Evolutionary conservation across 2,113 vertebrate genomes (phyloP).

Genomic region (Sylvilagus bachmani): DNA sequence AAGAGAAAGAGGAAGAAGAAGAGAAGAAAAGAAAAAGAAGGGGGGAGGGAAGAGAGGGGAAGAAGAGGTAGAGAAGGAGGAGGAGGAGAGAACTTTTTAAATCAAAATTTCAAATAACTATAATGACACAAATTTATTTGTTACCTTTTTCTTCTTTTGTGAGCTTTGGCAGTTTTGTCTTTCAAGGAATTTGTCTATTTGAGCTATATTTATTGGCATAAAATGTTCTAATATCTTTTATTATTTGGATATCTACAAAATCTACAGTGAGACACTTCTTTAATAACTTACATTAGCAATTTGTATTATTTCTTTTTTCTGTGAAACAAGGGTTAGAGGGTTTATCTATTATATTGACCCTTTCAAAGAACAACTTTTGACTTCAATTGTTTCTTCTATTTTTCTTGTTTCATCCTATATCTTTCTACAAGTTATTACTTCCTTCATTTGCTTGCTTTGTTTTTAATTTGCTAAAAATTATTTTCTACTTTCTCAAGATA

Average conservation of each 20-base stretch:
- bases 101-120: conserved; percentile 35
- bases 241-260: not conserved
- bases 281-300: not conserved
- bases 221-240: not conserved
- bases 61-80: no score
- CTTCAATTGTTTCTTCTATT: conserved; percentile 9
- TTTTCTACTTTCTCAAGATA: not conserved
- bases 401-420: not conserved
- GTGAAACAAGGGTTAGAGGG: not conserved
- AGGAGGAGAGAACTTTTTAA: not conserved
- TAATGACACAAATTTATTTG: not conserved
- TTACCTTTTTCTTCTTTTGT: conserved; percentile 6
- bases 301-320: not conserved
- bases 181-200: conserved; percentile 43
- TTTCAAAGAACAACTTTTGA: not conserved
- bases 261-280: not conserved
- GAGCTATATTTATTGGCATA: not conserved
- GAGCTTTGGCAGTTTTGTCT: not conserved
- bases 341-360: not conserved
- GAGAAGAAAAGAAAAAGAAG: no score
- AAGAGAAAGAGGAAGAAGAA: no score
- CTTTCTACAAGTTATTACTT: not conserved
- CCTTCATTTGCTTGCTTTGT: not conserved
- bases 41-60: no score
- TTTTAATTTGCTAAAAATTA: not conserved